A percentile compares a stretch with the other conserved stretches of the same genome.
phyloP scores from a whole-genome alignment of 2,113 vertebrate species.

The Chlorocebus sabaeus region DNA sequence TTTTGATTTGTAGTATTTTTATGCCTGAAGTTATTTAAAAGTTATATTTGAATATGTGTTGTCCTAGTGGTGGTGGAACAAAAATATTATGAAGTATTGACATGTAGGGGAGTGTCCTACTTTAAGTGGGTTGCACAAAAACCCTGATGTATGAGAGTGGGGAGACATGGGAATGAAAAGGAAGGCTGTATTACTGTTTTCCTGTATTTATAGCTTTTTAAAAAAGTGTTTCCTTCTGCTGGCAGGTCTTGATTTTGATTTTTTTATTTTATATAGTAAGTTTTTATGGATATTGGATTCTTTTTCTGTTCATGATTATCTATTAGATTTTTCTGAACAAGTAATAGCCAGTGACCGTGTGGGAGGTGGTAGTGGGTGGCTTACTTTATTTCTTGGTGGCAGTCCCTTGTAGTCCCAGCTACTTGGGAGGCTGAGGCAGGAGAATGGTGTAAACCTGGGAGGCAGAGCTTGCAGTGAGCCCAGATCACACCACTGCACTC shows the following conservation, averaged over 20 bases:
- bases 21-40: background rate
- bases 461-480: no score
- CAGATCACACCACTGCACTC: no score
- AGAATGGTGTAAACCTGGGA: no score
- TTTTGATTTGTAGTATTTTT: background rate
- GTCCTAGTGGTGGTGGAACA: background rate
- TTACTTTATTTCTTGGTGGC: background rate
- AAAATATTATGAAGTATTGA: background rate
- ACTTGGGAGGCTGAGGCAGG: no score
- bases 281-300: background rate
- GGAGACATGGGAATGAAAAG: background rate
- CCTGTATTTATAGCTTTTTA: background rate
- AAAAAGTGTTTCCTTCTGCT: background rate
- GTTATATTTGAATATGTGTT: background rate
- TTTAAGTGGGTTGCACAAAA: background rate
- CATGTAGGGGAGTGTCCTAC: background rate
- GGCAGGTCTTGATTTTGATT: background rate
- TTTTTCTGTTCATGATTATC: background rate
- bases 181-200: background rate
- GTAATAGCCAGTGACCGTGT: background rate
- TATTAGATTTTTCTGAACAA: background rate
- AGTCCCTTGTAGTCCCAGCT: no score
- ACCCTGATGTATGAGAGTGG: background rate
- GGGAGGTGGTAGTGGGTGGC: background rate
- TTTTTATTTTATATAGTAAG: background rate